Conservation (phyloP, 2,888 invertebrate species). For the Phytoseiulus persimilis region DNA sequence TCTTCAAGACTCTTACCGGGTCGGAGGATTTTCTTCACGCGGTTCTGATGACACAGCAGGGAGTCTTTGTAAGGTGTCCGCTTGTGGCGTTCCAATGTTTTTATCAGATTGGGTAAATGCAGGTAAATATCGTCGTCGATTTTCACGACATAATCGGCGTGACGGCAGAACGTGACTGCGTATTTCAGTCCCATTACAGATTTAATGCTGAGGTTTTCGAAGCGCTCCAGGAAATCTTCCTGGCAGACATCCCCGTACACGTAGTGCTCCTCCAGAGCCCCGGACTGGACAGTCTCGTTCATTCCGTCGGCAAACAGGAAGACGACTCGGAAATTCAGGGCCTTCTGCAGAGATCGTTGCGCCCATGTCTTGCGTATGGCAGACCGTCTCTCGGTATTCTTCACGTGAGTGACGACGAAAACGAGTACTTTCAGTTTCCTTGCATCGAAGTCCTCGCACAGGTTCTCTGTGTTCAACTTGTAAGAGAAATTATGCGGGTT, state of each 20-base stretch:
- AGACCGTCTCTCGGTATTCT: slow-evolving; percentile 45
- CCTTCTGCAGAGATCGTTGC: slow-evolving; percentile 44
- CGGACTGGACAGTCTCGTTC: slow-evolving; percentile 39
- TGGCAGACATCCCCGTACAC: slow-evolving; percentile 46
- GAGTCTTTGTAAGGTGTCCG: slow-evolving; percentile 39
- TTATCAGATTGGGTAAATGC: slow-evolving; percentile 46
- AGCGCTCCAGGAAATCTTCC: slow-evolving; percentile 46
- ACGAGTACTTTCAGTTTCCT: slow-evolving; percentile 42
- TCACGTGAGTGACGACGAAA: slow-evolving; percentile 45
- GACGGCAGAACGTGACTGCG: slow-evolving; percentile 44
- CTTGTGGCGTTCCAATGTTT: slow-evolving; percentile 34
- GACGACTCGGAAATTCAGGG: slow-evolving; percentile 45
- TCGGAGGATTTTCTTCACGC: slow-evolving; percentile 43
- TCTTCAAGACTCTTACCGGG: slow-evolving; percentile 34
- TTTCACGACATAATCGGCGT: slow-evolving; percentile 46
- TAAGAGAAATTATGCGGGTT: slow-evolving; percentile 43
- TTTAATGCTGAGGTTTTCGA: slow-evolving; percentile 46
- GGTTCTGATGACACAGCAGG: slow-evolving; percentile 45
- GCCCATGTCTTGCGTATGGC: slow-evolving; percentile 49
- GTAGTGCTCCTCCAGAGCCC: slow-evolving; percentile 43
- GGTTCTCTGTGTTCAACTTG: slow-evolving; percentile 41
- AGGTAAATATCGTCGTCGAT: slow-evolving; percentile 47
- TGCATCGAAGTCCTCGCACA: slow-evolving; percentile 42
- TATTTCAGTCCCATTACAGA: slow-evolving; percentile 46
- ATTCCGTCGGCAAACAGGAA: slow-evolving; percentile 44